Conservation (phyloP, 2,113 vertebrate species). For the Mandrillus leucophaeus region DNA sequence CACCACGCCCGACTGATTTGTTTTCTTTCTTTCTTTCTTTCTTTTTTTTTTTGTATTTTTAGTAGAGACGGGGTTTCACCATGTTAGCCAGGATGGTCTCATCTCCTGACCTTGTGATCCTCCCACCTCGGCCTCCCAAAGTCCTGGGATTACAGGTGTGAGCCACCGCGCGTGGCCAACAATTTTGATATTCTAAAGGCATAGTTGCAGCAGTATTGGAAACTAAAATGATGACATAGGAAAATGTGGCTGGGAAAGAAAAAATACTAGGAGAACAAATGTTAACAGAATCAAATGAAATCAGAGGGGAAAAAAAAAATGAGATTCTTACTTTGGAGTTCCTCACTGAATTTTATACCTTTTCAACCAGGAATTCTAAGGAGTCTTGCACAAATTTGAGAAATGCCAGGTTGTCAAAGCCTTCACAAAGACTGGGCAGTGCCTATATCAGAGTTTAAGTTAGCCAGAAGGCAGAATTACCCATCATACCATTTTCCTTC, state of each 20-base stretch:
- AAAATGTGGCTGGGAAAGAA: not conserved
- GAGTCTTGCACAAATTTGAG: not conserved
- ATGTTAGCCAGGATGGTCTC: too few relatives aligned
- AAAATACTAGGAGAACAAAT: not conserved
- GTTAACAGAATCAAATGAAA: not conserved
- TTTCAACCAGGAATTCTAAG: not conserved
- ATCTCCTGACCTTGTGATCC: too few relatives aligned
- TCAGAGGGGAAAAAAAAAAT: not conserved
- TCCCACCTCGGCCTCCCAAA: too few relatives aligned
- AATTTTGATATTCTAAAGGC: not conserved
- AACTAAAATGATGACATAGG: not conserved
- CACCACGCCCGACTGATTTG: too few relatives aligned
- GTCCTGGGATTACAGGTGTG: too few relatives aligned
- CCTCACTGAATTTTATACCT: not conserved
- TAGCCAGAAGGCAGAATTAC: not conserved
- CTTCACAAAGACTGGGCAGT: not conserved
- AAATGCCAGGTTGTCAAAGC: not conserved
- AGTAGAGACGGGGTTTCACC: too few relatives aligned
- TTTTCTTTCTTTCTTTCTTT: too few relatives aligned
- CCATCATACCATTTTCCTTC: not conserved
- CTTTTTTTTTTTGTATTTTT: too few relatives aligned
- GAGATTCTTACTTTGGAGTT: not conserved
- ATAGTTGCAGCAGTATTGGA: not conserved
- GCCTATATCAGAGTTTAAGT: not conserved
- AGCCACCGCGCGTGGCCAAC: fast-evolving